These are phyloP conservation scores for Chironex yamaguchii DNA, from an alignment of 30 jellyfish, hydroid and myxozoan species.

Conservation along the genomic window DNA sequence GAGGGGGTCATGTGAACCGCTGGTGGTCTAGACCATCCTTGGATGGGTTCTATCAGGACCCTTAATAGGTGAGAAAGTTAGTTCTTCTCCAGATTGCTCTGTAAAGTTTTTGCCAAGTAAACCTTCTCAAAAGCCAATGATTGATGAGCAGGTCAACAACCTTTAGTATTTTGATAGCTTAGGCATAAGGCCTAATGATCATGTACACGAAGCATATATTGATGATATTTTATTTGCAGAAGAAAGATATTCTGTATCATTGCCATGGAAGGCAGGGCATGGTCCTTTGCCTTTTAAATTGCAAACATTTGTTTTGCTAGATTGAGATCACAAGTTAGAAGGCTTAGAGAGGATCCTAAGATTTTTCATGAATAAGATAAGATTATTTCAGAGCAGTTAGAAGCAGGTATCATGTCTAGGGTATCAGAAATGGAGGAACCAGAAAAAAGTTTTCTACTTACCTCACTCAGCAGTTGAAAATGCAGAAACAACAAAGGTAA, in stretches of 20 bases:
- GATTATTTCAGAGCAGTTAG: conserved; percentile 17
- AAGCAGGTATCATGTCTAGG: conserved; percentile 29
- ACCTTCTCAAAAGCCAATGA: background rate
- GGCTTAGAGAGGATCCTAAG: conserved; percentile 18
- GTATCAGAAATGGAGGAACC: conserved; percentile 45
- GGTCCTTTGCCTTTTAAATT: conserved; percentile 43
- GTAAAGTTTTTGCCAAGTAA: background rate
- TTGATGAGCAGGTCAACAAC: background rate
- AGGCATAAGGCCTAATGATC: conserved; percentile 20
- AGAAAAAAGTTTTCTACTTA: background rate
- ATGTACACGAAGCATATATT: background rate
- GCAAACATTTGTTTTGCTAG: conserved; percentile 20
- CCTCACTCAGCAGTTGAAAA: conserved; percentile 42
- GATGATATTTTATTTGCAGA: conserved; percentile 43
- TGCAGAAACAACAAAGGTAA: conserved; percentile 62
- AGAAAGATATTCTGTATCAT: conserved; percentile 24
- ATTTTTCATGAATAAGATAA: conserved; percentile 11
- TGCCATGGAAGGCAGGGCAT: conserved; percentile 72
- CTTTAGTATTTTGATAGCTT: conserved; percentile 29
- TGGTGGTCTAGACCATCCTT: conserved; percentile 13
- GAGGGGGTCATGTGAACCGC: conserved; percentile 50
- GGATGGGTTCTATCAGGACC: no score
- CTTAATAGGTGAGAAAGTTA: conserved; percentile 6
- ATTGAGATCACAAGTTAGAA: conserved; percentile 1
- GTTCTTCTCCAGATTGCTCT: background rate